Evolutionary conservation across 2,797 vertebrate species (phyloP).

Genomic region (Acridotheres tristis): DNA sequence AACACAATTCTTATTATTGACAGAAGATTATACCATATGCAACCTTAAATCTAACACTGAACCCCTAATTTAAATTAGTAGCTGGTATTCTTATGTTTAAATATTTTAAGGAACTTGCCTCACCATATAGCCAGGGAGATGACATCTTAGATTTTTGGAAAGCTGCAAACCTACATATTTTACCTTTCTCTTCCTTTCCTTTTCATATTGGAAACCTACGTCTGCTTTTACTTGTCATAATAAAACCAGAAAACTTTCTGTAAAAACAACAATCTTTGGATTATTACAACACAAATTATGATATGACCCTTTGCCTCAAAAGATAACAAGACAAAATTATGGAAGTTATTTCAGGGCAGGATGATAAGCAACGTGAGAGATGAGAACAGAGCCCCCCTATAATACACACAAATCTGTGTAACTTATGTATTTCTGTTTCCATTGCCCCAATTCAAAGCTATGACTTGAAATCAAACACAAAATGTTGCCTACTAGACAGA

Average conservation of each 20-base stretch:
- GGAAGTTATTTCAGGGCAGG: background rate
- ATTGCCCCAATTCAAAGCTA: background rate
- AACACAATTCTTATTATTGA: background rate
- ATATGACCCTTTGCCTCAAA: background rate
- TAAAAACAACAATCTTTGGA: background rate
- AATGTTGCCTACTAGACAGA: background rate
- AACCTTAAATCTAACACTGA: background rate
- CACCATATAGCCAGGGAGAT: background rate
- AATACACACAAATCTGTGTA: background rate
- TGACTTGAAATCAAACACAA: background rate
- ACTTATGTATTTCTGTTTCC: background rate
- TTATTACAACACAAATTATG: background rate
- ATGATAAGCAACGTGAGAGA: background rate
- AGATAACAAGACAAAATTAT: rapidly evolving
- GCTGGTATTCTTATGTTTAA: background rate
- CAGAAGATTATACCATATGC: background rate
- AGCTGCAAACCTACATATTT: background rate
- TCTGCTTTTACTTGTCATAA: background rate
- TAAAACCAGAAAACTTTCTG: background rate
- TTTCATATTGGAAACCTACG: background rate
- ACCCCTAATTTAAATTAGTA: background rate
- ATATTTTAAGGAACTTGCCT: background rate
- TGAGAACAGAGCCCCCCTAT: background rate
- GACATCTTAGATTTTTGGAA: background rate
- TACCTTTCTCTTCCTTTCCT: background rate